Base-by-base conservation (phyloP, 1,140 invertebrate genomes). In the Alviniconcha marisindica region DNA sequence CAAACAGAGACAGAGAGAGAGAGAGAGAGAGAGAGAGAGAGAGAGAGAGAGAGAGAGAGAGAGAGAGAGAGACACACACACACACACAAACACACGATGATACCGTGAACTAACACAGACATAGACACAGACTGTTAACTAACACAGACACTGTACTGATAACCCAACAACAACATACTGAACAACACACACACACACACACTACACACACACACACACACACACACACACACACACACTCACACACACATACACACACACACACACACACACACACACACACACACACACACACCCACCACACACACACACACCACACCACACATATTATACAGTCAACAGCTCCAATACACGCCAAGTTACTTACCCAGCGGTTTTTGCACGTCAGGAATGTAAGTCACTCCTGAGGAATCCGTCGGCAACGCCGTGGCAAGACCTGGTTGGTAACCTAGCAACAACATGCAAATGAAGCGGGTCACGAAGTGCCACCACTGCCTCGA, bases 331-430 rank as follows among this genome's bases (percentile, higher is more conserved):
- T 3, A 5, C 18, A 56, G 2, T n/a, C n/a, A n/a, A n/a, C n/a
- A n/a, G n/a, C n/a, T n/a, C n/a, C n/a, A n/a, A 48, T 18, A 48
- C 44, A 48, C 44, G 18, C 56, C 4, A 24, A 60, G 18, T 38
- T 28, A 81, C 89, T 85, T 63, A 90, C 89, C 89, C 56, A 86
- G 77, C 15, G 86, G 74, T 81, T 82, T 80, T 12, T 51, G 80
- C 63, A 90, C 82, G 15, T 84, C 66, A 18, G 89, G 89, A 48
- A 85, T 83, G 80, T 89, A 89, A 18, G 87, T 85, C 24, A 63
- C 54, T 1, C 88, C 88, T 54, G 83, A 84, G 0, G 83, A 60
- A 74, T 89, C 86, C 56, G 85, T 87, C 36, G 89, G 89, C 40
- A 90, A 71, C 31, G 84, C 87, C 18, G 87, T 89, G 12, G 86